A percentile compares a stretch with the other conserved stretches of the same genome.
phyloP scores from a whole-genome alignment of 2,888 invertebrate genomes.

The Polymixis flavicincta region DNA sequence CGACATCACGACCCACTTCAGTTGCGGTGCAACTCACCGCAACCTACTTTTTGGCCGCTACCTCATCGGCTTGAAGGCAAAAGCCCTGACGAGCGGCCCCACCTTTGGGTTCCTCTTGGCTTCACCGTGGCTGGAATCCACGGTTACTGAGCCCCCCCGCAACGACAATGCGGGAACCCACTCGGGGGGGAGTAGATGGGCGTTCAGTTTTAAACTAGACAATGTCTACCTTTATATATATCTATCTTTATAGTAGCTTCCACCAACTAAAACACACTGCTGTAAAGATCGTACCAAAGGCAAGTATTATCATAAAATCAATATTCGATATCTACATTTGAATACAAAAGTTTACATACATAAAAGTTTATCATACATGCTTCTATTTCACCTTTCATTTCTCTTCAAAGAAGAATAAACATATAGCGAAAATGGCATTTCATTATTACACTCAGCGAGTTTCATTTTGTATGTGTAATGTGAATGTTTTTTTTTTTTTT shows the following conservation, averaged over 20 bases:
- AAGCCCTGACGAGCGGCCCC: no score
- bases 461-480: conserved; percentile 58
- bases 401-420: conserved; percentile 73
- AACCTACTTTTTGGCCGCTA: no score
- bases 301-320: conserved; percentile 76
- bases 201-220: no score
- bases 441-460: conserved; percentile 67
- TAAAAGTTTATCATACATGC: conserved; percentile 50
- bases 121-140: no score
- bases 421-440: conserved; percentile 70
- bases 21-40: no score
- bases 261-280: conserved; percentile 16
- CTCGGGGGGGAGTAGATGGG: no score
- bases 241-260: background rate
- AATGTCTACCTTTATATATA: no score
- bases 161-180: no score
- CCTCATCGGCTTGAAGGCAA: no score
- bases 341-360: conserved; percentile 69
- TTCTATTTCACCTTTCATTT: conserved; percentile 73
- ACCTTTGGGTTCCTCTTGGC: no score
- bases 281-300: conserved; percentile 34
- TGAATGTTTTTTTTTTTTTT: conserved; percentile 54
- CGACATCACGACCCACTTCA: no score
- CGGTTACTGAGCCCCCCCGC: no score
- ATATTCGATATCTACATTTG: conserved; percentile 75